Conservation (phyloP, 2,888 invertebrate species). For the Drosophila anomelani region DNA sequence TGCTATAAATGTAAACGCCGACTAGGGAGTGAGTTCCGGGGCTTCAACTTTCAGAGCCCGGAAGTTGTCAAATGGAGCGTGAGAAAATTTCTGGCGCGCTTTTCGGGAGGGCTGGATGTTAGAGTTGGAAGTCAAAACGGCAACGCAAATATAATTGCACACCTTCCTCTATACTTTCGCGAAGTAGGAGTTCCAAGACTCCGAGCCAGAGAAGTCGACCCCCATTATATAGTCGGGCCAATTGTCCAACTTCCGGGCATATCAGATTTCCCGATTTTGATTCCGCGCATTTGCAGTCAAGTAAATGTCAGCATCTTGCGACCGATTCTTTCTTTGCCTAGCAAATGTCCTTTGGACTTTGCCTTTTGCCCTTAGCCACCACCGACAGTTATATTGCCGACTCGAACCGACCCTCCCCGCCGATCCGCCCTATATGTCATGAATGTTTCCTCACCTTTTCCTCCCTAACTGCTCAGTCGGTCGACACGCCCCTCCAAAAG, state of each 20-base stretch:
- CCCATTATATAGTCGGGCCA: constrained; percentile 66
- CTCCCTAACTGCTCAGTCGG: constrained; percentile 70
- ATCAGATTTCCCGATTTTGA: constrained; percentile 62
- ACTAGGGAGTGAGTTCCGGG: constrained; percentile 34
- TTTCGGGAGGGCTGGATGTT: constrained; percentile 39
- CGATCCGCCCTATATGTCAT: constrained; percentile 18
- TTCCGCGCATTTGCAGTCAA: constrained; percentile 60
- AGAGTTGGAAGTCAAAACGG: constrained; percentile 62
- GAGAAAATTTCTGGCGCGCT: constrained; percentile 78
- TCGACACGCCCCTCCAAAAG: constrained; percentile 62
- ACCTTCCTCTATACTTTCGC: constrained; percentile 50
- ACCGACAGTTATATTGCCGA: constrained; percentile 18
- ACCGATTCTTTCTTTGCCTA: constrained; percentile 9
- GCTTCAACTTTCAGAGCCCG: constrained; percentile 41
- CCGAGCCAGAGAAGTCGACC: constrained; percentile 36
- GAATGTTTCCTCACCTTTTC: constrained; percentile 22
- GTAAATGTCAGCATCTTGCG: constrained; percentile 68
- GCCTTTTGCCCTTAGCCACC: constrained; percentile 57
- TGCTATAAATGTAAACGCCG: constrained; percentile 58
- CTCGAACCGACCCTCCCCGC: constrained; percentile 22
- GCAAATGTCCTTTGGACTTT: constrained; percentile 34
- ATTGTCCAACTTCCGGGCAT: constrained; percentile 75
- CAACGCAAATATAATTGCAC: constrained; percentile 69
- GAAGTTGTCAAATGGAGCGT: constrained; percentile 70
- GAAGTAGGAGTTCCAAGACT: constrained; percentile 58